phyloP scores from a whole-genome alignment of 2,113 vertebrate species.

The Muscicapa adusta region DNA sequence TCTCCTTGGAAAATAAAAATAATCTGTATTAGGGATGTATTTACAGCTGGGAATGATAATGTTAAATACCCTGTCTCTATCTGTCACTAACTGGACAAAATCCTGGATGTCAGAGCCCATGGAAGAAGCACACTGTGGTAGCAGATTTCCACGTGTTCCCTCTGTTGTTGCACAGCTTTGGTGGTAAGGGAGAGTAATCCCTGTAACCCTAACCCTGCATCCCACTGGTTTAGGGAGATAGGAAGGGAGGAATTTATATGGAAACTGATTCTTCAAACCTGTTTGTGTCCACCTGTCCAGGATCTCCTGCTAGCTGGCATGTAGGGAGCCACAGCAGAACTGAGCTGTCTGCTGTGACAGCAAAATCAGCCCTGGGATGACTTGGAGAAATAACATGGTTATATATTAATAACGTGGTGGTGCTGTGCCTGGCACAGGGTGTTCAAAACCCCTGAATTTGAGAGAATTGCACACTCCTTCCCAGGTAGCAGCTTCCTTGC shows the following conservation, averaged over 20 bases:
- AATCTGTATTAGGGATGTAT: neutral
- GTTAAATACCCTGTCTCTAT: neutral
- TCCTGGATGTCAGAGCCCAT: neutral
- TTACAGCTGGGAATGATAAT: neutral
- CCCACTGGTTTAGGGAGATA: neutral
- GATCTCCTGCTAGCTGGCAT: neutral
- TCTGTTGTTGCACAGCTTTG: neutral
- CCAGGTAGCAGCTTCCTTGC: neutral
- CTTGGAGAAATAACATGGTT: neutral
- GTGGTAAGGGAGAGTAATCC: neutral
- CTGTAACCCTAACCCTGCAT: neutral
- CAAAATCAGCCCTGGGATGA: neutral
- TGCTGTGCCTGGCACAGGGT: neutral
- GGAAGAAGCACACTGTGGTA: no score
- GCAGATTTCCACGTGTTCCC: rapidly evolving
- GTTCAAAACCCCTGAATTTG: neutral
- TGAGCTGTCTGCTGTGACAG: neutral
- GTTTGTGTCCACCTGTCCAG: neutral
- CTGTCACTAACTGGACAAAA: neutral
- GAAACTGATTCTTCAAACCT: neutral
- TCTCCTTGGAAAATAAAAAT: neutral
- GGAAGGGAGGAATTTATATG: neutral
- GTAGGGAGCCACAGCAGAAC: neutral
- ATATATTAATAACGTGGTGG: neutral
- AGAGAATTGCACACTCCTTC: neutral